Conservation (phyloP, 1,140 invertebrate genomes). For the Pseudomyrmex gracilis region DNA sequence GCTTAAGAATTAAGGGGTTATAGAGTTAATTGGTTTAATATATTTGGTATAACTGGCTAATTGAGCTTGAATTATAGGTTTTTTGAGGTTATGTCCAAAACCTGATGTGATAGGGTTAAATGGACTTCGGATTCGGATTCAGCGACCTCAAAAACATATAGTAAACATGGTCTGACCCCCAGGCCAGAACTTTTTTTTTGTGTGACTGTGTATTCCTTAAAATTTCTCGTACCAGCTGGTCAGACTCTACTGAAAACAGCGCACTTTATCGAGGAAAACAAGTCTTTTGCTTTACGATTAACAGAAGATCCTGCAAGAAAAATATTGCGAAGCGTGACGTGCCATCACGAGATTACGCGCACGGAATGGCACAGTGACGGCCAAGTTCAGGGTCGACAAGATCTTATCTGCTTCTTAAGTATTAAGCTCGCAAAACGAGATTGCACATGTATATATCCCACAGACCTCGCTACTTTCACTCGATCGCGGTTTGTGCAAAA, state of each 20-base stretch:
- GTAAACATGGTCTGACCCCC: no score
- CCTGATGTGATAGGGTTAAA: no score
- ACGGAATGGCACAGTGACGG: slow-evolving; percentile 11
- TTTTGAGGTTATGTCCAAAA: no score
- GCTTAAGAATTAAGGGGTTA: no score
- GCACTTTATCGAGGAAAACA: background rate
- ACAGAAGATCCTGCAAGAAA: slow-evolving; percentile 17
- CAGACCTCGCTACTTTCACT: slow-evolving; percentile 35
- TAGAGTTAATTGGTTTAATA: no score
- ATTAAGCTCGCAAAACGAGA: slow-evolving; percentile 36
- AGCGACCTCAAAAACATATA: no score
- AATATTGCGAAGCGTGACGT: slow-evolving; percentile 26
- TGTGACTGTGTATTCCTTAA: no score
- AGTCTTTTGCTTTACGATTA: background rate
- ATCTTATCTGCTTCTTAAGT: slow-evolving; percentile 53
- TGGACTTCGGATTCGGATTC: no score
- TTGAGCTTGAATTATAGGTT: no score
- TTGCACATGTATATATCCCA: slow-evolving; percentile 2
- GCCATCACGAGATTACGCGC: slow-evolving; percentile 34
- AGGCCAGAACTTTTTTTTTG: no score
- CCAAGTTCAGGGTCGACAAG: slow-evolving; percentile 68
- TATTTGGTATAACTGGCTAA: no score
- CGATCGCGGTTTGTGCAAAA: background rate
- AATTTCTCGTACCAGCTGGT: background rate
- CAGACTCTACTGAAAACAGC: no score